Percentiles rank a stretch among this genome's conserved stretches.
Conservation (phyloP, 1,140 invertebrate genomes). For the Rhagoletis pomonella region DNA sequence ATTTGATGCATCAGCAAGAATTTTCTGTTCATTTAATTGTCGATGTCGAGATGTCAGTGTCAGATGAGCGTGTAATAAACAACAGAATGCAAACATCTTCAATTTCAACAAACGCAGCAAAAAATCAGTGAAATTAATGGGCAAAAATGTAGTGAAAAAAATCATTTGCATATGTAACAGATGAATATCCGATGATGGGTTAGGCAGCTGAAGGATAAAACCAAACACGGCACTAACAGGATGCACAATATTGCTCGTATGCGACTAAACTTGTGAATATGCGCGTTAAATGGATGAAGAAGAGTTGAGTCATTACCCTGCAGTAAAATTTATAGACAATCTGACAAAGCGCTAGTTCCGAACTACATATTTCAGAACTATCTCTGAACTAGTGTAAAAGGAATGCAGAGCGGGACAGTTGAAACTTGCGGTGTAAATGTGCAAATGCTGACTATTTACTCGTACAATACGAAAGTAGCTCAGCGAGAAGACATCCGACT, state of each 20-base stretch:
- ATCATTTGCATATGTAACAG: slow-evolving; percentile 35
- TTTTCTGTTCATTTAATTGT: background rate
- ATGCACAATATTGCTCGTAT: background rate
- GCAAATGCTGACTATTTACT: no score
- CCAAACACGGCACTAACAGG: background rate
- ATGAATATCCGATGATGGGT: slow-evolving; percentile 15
- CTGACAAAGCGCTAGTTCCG: no score
- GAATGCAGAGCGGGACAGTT: no score
- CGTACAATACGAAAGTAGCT: no score
- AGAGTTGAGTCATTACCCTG: no score
- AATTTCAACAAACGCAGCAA: slow-evolving; percentile 48
- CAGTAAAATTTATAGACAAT: no score
- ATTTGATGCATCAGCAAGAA: slow-evolving; percentile 50
- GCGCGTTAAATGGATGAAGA: background rate
- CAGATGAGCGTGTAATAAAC: slow-evolving; percentile 48
- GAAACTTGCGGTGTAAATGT: no score
- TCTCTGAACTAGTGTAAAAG: no score
- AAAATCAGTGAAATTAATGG: slow-evolving; percentile 28
- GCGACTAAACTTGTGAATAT: background rate
- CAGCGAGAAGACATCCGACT: no score
- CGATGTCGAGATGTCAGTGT: slow-evolving; percentile 51
- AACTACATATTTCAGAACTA: no score
- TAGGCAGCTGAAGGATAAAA: slow-evolving; percentile 14
- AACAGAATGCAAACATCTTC: slow-evolving; percentile 49
- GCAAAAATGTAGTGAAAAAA: slow-evolving; percentile 36